phyloP scores from a whole-genome alignment of 2,797 vertebrate species.

The Mormyrops attenuatus region DNA sequence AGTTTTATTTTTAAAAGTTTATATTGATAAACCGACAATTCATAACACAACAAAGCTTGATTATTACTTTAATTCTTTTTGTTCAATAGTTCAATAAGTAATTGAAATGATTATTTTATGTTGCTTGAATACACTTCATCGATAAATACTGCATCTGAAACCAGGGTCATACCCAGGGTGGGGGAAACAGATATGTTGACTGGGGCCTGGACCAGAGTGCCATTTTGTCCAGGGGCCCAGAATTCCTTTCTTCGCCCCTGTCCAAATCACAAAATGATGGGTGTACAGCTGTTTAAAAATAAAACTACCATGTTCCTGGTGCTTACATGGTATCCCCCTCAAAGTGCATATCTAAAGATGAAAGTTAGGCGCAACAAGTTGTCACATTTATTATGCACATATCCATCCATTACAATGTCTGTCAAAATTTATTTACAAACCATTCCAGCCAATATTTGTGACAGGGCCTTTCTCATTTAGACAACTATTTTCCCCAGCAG shows the following conservation, averaged over 20 bases:
- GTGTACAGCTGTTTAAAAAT: not conserved
- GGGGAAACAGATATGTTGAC: not conserved
- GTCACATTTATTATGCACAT: not conserved
- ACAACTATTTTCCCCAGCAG: not conserved
- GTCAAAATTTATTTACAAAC: slow-evolving; percentile 1
- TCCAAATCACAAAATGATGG: not conserved
- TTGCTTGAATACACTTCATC: not conserved
- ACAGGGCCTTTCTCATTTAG: not conserved
- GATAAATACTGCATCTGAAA: not conserved
- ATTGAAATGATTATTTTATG: not conserved
- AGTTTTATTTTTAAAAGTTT: not conserved
- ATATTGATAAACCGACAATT: not conserved
- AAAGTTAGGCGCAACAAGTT: not conserved
- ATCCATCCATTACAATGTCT: not conserved
- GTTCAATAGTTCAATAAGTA: not conserved
- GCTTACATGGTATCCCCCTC: not conserved
- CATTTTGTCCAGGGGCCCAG: not conserved
- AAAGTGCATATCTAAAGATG: not conserved
- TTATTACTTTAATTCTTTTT: not conserved
- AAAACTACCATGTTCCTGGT: not conserved
- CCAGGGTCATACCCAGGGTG: not conserved
- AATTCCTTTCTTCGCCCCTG: not conserved
- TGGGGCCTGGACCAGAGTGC: not conserved
- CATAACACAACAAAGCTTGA: not conserved
- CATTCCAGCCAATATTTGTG: not conserved